These are phyloP conservation scores for Spea bombifrons DNA, from an alignment of 2,113 vertebrate species.

Conservation along the genomic window DNA sequence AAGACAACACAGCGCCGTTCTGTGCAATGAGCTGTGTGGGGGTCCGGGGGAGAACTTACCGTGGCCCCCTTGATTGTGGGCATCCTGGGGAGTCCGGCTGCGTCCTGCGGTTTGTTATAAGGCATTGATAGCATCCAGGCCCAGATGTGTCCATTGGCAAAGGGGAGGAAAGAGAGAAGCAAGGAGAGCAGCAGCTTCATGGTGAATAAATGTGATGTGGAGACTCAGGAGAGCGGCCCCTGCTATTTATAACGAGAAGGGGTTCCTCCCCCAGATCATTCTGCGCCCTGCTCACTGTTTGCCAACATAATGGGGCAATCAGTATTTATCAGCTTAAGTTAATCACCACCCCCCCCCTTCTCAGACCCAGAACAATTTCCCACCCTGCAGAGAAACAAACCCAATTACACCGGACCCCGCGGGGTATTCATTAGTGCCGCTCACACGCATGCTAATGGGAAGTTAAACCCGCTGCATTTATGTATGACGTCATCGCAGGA, in stretches of 20 bases:
- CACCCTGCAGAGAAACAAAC: conserved; percentile 49
- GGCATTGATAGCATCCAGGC: conserved; percentile 85
- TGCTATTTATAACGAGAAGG: conserved; percentile 64
- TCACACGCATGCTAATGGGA: conserved; percentile 16
- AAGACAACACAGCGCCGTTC: neutral
- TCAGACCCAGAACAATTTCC: conserved; percentile 37
- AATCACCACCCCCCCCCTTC: conserved; percentile 66
- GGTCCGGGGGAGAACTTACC: conserved; percentile 59
- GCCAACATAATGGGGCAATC: conserved; percentile 75
- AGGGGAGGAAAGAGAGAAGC: conserved; percentile 52
- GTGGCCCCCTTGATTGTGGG: conserved; percentile 47
- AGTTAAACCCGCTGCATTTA: neutral
- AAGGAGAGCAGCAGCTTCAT: conserved; percentile 49
- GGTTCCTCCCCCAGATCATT: conserved; percentile 18
- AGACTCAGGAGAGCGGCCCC: rapidly evolving
- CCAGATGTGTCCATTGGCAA: conserved; percentile 70
- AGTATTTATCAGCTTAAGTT: conserved; percentile 83
- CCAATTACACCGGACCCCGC: conserved; percentile 36
- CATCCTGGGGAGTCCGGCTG: conserved; percentile 48
- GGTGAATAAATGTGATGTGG: neutral
- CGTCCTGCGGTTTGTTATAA: conserved; percentile 65
- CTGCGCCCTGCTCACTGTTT: conserved; percentile 66
- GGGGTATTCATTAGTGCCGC: conserved; percentile 22
- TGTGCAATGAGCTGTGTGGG: too few species aligned
- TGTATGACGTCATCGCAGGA: too few species aligned